Conservation (phyloP, 2,113 vertebrate species). For the Corvus hawaiiensis region DNA sequence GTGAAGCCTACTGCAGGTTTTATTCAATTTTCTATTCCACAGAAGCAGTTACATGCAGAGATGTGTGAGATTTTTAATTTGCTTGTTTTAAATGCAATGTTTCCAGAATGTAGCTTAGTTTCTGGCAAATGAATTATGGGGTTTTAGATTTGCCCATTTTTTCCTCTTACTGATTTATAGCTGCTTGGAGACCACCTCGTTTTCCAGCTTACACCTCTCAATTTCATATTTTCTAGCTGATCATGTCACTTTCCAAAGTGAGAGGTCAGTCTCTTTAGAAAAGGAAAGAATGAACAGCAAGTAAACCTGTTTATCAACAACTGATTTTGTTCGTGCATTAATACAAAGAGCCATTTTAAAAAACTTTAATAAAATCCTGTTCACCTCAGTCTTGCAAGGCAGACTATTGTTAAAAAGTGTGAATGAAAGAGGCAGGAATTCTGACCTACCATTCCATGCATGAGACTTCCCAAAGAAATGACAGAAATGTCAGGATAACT, state of each 20-base stretch:
- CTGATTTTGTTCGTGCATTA: not conserved
- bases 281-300: not conserved
- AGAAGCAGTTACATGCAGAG: not conserved
- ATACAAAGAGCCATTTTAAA: not conserved
- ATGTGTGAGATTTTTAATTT: not conserved
- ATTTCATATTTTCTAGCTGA: not conserved
- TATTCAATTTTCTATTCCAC: not conserved
- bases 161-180: not conserved
- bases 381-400: not conserved
- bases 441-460: not conserved
- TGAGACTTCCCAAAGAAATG: not conserved
- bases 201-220: not conserved
- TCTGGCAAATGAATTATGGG: not conserved
- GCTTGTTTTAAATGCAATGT: not conserved
- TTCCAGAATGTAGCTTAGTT: not conserved
- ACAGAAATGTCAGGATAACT: not conserved
- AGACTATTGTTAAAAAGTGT: not conserved
- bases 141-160: not conserved
- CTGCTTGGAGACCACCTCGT: not conserved
- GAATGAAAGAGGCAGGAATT: not conserved
- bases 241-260: not conserved
- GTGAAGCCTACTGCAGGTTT: not conserved
- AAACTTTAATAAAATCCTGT: not conserved
- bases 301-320: not conserved
- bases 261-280: not conserved